These are phyloP conservation scores for Hydractinia echinata DNA, from an alignment of 30 jellyfish, hydroid and myxozoan species.

Conservation along the genomic window DNA sequence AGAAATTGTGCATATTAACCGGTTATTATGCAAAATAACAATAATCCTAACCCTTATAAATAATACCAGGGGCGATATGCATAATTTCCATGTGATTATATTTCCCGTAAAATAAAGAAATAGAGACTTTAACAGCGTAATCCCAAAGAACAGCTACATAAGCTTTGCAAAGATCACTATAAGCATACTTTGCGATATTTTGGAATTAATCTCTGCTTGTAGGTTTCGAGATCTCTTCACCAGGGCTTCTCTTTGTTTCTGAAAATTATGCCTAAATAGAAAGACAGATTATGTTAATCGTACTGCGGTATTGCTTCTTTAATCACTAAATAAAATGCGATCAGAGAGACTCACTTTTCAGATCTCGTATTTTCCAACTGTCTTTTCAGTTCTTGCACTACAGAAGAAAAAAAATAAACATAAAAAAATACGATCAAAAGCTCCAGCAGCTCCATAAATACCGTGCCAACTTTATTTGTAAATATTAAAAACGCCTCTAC, in stretches of 20 bases:
- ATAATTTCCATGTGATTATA: too few relatives aligned
- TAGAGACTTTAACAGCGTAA: too few relatives aligned
- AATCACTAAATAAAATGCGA: neutral
- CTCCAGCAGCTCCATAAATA: too few relatives aligned
- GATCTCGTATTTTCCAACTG: conserved; percentile 12
- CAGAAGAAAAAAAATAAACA: neutral
- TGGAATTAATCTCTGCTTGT: conserved; percentile 35
- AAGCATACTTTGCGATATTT: conserved; percentile 9
- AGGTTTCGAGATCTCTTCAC: conserved; percentile 47
- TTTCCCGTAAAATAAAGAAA: too few relatives aligned
- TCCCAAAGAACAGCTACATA: too few relatives aligned
- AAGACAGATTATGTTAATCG: neutral
- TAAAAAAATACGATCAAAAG: neutral
- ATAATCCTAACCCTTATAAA: too few relatives aligned
- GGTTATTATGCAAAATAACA: too few relatives aligned
- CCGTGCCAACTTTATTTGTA: too few relatives aligned
- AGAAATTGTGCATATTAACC: too few relatives aligned
- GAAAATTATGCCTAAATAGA: conserved; percentile 40
- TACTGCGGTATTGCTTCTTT: neutral
- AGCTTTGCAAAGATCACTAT: too few relatives aligned
- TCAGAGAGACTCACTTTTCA: conserved; percentile 15
- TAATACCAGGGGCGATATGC: too few relatives aligned
- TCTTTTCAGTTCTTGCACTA: conserved; percentile 13
- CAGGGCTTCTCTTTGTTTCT: conserved; percentile 48
- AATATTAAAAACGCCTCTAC: conserved; percentile 10